These are phyloP conservation scores for Nemopilema nomurai DNA, from an alignment of 30 jellyfish, hydroid and myxozoan species.

Conservation along the genomic window DNA sequence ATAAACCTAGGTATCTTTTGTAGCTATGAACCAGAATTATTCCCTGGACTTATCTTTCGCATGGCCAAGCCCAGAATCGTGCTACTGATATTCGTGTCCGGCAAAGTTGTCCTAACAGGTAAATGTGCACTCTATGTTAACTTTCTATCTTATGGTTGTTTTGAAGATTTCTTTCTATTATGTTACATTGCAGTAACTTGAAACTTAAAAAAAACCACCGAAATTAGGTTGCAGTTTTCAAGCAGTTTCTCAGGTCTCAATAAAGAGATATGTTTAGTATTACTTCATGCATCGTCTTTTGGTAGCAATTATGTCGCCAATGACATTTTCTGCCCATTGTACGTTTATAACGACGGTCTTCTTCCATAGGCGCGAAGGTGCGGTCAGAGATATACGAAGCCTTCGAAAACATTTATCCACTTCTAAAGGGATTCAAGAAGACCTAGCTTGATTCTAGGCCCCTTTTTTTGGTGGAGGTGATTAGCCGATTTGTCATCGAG, in stretches of 20 bases:
- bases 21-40: conserved; percentile 97
- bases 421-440: conserved; percentile 83
- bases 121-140: not conserved
- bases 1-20: conserved; percentile 5
- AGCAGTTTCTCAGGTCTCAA: too few relatives aligned
- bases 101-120: conserved; percentile 98
- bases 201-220: too few relatives aligned
- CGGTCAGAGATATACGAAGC: conserved; percentile 99
- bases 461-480: not conserved
- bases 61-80: conserved; percentile 96
- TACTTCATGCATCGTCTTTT: not conserved
- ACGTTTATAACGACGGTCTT: not conserved
- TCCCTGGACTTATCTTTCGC: conserved; percentile 97
- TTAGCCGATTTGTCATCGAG: not conserved
- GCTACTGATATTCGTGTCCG: conserved; percentile 90
- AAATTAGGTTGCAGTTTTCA: too few relatives aligned
- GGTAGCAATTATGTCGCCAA: not conserved
- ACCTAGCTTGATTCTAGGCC: conserved; percentile 9
- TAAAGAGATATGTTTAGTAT: too few relatives aligned
- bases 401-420: conserved; percentile 91
- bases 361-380: conserved; percentile 86
- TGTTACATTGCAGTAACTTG: too few relatives aligned
- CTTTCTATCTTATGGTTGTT: not conserved
- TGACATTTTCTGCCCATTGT: too few relatives aligned
- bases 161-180: not conserved